Evolutionary conservation across 30 jellyfish, hydroid and myxozoan genomes (phyloP), one percentile per base, ranked within the genome.

Genomic region (Aurelia sp.): DNA sequence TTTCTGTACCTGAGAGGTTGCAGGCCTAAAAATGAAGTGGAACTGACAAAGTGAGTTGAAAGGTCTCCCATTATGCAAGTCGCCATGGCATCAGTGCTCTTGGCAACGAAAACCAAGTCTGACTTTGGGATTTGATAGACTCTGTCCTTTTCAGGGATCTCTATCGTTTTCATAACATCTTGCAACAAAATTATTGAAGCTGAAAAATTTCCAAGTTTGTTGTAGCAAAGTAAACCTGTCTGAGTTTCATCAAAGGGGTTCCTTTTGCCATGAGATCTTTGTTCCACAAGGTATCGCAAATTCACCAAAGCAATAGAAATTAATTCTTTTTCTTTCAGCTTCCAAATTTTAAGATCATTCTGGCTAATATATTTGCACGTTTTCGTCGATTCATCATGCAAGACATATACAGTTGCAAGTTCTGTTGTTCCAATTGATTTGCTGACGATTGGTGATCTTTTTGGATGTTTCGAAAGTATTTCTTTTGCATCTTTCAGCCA

Each of bases 21-120:
- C 5, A 69, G 47, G 67, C 70, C 84, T n/a, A 61, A 64, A 40
- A 52, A 69, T 21, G 85, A 58, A 12, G 59, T 33, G 4, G 85
- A 69, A 17, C 85, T 22, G 22, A 22, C 60, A 35, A 82, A 69
- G n/a, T 80, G 78, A 53, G 72, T 33, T 4, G 92, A 82, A 24
- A 82, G 31, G 16, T 82, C 92, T 5, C 92, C 92, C 92, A 82
- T 82, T 27, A 82, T 78, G 35, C 92, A 82, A 18, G 92, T 71
- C 22, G 85, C 84, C 92, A 82, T 82, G 61, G 92, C 85, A 71
- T 82, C 92, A 30, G 71, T 67, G n/a, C 85, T 70, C 55, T 72
- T 72, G 16, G 92, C 92, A 15, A 72, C 83, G 33, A 82, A 80
- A 27, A 82, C 72, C n/a, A 82, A 40, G 20, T 69, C 79, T 17